phyloP scores from a whole-genome alignment of 2,113 vertebrate genomes.

The Lanius ludovicianus region DNA sequence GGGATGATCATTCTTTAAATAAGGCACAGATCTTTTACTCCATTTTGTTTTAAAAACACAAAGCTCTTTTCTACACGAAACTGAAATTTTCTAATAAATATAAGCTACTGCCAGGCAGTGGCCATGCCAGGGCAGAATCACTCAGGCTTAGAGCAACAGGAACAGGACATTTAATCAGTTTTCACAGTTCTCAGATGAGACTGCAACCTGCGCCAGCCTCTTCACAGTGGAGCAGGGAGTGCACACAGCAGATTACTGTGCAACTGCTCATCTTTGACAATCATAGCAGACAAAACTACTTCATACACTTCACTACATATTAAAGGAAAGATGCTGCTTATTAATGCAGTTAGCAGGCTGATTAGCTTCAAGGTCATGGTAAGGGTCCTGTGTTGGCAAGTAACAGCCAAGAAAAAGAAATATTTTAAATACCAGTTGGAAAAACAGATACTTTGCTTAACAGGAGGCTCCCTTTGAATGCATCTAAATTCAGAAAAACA shows the following conservation, averaged over 20 bases:
- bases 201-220: background rate
- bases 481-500: background rate
- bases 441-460: background rate
- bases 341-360: background rate
- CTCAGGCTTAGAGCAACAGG: background rate
- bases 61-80: background rate
- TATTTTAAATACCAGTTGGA: background rate
- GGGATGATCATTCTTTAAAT: background rate
- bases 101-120: background rate
- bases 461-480: background rate
- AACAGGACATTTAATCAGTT: background rate
- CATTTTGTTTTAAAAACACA: background rate
- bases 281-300: background rate
- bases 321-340: background rate
- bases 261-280: background rate
- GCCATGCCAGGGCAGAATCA: background rate
- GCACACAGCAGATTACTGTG: background rate
- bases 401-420: background rate
- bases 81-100: background rate
- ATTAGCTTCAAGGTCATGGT: background rate
- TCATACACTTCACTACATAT: background rate
- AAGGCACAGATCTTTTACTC: background rate
- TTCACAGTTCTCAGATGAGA: background rate
- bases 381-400: background rate
- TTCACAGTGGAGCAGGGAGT: accelerated